Conservation (phyloP, 1,140 invertebrate species). For the Drosophila saltans region DNA sequence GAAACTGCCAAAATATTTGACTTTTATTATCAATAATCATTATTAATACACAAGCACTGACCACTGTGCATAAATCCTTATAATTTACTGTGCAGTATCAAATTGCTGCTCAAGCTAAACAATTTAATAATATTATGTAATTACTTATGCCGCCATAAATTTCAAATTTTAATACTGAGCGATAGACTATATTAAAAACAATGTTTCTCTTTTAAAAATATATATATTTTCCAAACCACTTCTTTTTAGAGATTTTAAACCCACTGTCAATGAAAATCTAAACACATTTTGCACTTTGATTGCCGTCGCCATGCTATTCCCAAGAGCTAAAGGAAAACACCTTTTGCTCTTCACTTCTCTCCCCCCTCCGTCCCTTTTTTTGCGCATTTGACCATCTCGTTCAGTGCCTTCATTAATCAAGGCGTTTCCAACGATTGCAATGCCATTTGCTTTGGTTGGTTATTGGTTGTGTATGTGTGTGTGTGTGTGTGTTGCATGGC, state of each 20-base stretch:
- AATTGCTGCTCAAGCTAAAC: too few species aligned
- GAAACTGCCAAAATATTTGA: too few species aligned
- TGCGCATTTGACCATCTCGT: conserved; percentile 10
- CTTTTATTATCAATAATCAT: too few species aligned
- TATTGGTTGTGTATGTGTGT: conserved; percentile 35
- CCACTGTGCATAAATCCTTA: too few species aligned
- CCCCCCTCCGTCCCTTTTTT: not conserved
- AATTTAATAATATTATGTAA: too few species aligned
- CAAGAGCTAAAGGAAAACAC: conserved; percentile 15
- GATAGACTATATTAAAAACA: too few species aligned
- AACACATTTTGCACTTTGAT: conserved; percentile 42
- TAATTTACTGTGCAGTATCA: too few species aligned
- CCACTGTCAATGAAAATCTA: conserved; percentile 24
- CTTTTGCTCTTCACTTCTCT: conserved; percentile 1
- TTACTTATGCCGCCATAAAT: too few species aligned
- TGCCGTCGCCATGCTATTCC: conserved; percentile 19
- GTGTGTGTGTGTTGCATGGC: conserved; percentile 50
- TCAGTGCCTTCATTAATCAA: conserved; percentile 58
- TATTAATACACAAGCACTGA: too few species aligned
- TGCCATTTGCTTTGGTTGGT: conserved; percentile 35
- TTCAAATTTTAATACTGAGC: too few species aligned
- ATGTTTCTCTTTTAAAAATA: too few species aligned
- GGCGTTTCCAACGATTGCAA: conserved; percentile 47
- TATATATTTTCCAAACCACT: not conserved
- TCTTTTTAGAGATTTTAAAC: not conserved